Conservation (phyloP, 2,113 vertebrate genomes). For the Engystomops pustulosus region DNA sequence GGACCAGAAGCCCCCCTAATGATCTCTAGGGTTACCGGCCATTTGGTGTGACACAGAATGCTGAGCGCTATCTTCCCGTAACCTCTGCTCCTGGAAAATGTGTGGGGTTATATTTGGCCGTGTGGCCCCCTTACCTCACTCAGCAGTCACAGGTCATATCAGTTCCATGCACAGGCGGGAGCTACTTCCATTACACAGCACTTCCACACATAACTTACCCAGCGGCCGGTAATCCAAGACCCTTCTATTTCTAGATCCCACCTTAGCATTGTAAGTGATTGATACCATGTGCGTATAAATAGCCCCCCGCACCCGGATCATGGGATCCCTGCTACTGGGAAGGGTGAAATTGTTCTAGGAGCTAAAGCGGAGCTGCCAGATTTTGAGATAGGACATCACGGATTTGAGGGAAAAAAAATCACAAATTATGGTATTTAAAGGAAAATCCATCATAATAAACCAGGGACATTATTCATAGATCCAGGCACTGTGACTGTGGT, state of each 20-base stretch:
- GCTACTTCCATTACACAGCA: constrained; percentile 53
- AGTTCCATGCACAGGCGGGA: constrained; percentile 30
- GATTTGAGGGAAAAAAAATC: no score
- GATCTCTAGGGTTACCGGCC: constrained; percentile 45
- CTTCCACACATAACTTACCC: constrained; percentile 40
- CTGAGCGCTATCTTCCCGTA: constrained; percentile 39
- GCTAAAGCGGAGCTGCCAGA: not conserved
- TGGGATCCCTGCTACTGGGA: not conserved
- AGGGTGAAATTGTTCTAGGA: not conserved
- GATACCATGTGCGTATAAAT: constrained; percentile 33
- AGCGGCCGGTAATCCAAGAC: constrained; percentile 39
- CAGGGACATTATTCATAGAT: no score
- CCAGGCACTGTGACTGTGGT: no score
- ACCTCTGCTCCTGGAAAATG: constrained; percentile 35
- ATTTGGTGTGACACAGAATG: constrained; percentile 54
- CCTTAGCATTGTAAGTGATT: constrained; percentile 49
- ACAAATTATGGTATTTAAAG: no score
- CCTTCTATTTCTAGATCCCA: constrained; percentile 48
- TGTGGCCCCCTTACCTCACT: constrained; percentile 47
- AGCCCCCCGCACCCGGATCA: not conserved
- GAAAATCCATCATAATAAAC: no score
- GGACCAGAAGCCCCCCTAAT: not conserved
- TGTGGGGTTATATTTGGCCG: constrained; percentile 41
- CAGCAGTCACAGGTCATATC: constrained; percentile 32
- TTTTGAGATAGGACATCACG: not conserved